Conservation (phyloP, 2,888 invertebrate genomes). For the Parnassius orleans region DNA sequence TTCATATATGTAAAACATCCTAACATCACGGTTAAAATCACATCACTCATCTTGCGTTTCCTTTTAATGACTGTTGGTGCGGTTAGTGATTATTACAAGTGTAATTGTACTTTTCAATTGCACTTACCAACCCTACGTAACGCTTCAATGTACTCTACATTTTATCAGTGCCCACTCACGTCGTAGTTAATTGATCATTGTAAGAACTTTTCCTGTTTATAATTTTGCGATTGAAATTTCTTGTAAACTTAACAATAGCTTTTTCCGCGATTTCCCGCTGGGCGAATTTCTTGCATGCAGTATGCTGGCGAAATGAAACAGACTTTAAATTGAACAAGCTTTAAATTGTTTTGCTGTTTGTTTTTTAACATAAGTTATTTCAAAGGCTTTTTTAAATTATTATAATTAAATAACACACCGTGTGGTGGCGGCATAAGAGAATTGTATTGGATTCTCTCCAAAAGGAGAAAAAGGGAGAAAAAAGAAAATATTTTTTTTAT, state of each 20-base stretch:
- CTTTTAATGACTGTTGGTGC: neutral
- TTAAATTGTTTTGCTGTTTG: too few relatives aligned
- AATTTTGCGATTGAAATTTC: conserved; percentile 8
- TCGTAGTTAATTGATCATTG: conserved; percentile 10
- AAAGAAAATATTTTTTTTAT: too few relatives aligned
- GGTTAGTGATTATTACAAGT: neutral
- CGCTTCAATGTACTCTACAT: neutral
- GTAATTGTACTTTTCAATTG: too few relatives aligned
- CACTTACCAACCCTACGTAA: conserved; percentile 8
- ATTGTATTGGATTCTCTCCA: too few relatives aligned
- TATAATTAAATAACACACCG: too few relatives aligned
- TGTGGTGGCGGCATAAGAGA: too few relatives aligned
- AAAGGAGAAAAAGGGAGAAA: too few relatives aligned
- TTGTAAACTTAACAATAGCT: conserved; percentile 12
- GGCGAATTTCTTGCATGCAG: neutral
- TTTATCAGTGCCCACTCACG: conserved; percentile 5
- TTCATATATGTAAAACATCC: too few relatives aligned
- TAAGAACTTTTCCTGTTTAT: neutral
- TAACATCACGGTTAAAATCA: too few relatives aligned
- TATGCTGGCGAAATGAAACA: neutral
- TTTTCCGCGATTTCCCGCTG: conserved; percentile 5
- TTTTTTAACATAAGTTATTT: too few relatives aligned
- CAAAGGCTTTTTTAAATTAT: too few relatives aligned
- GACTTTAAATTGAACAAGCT: neutral
- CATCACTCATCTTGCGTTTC: neutral